Conservation (phyloP, 2,113 vertebrate genomes). For the Microcebus murinus region DNA sequence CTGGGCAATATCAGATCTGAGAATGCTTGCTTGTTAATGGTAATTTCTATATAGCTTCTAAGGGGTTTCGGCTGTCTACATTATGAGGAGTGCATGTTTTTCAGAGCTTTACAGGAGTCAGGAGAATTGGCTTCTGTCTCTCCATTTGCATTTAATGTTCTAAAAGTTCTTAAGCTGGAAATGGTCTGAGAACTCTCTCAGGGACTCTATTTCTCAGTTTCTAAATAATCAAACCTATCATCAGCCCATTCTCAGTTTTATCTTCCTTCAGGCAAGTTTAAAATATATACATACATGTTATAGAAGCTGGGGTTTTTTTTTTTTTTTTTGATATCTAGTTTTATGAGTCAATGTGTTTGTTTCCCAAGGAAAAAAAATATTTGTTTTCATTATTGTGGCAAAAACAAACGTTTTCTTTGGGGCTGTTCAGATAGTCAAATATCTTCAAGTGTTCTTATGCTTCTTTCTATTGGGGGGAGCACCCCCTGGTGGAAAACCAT, state of each 20-base stretch:
- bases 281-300: conserved; percentile 29
- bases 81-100: neutral
- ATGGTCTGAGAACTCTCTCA: conserved; percentile 13
- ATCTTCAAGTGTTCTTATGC: conserved; percentile 41
- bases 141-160: conserved; percentile 42
- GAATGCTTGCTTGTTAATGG: neutral
- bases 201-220: conserved; percentile 4
- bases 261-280: conserved; percentile 29
- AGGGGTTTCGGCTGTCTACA: neutral
- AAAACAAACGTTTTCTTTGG: conserved; percentile 61
- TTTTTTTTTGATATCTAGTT: neutral
- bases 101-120: neutral
- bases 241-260: conserved; percentile 45
- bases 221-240: conserved; percentile 35
- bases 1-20: neutral
- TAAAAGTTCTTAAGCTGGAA: conserved; percentile 54
- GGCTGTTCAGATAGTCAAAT: conserved; percentile 2
- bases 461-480: conserved; percentile 73
- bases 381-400: conserved; percentile 54
- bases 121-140: conserved; percentile 30
- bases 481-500: conserved; percentile 76
- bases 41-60: neutral
- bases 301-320: neutral
- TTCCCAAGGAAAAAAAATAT: conserved; percentile 30
- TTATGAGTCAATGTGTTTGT: conserved; percentile 51